phyloP scores from a whole-genome alignment of 1,140 invertebrate genomes.

The Parasteatoda tepidariorum region DNA sequence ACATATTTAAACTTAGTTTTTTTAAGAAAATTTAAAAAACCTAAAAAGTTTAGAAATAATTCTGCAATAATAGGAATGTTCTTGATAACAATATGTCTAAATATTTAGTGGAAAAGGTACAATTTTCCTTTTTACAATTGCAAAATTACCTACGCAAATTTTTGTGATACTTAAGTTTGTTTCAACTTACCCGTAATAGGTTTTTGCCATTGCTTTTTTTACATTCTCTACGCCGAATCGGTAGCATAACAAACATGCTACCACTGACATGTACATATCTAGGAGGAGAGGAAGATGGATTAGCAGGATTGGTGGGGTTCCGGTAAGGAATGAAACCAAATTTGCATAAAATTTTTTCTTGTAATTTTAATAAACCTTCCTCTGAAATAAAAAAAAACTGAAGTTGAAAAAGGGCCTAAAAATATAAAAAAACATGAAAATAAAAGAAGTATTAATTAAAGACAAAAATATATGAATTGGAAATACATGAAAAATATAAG shows the following conservation, averaged over 20 bases:
- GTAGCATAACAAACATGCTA: constrained; percentile 89
- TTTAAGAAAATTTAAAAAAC: no score
- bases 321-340: constrained; percentile 84
- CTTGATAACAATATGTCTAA: no score
- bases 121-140: no score
- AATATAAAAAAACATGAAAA: no score
- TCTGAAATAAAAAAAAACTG: constrained; percentile 20
- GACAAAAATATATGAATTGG: no score
- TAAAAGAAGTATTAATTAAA: no score
- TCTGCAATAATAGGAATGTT: no score
- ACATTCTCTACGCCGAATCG: constrained; percentile 5
- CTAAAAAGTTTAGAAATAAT: no score
- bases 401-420: not conserved
- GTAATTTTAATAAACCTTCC: constrained; percentile 60
- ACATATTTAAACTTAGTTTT: no score
- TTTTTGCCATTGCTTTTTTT: constrained; percentile 7
- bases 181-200: not conserved
- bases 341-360: constrained; percentile 79
- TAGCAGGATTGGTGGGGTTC: constrained; percentile 63
- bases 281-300: constrained; percentile 69
- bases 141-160: no score
- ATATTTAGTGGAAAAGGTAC: no score
- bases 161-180: not conserved
- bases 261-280: constrained; percentile 92
- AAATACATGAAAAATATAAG: no score